A percentile compares a stretch with the other conserved stretches of the same genome.
These are phyloP conservation scores for Brachionus asplanchnoidis DNA, from an alignment of 1,140 invertebrate genomes.

Conservation along the genomic window DNA sequence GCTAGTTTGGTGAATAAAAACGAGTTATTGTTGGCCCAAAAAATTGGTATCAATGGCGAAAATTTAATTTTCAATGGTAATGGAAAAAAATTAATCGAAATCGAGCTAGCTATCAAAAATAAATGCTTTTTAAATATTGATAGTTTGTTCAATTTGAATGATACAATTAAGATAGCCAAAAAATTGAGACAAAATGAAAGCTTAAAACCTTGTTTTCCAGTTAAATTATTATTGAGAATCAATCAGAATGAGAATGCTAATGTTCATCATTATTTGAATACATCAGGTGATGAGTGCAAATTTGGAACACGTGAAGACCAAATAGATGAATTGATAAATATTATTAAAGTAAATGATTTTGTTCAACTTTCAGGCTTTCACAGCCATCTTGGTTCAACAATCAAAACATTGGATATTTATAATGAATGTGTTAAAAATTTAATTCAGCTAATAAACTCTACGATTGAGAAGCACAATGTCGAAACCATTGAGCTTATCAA, in stretches of 20 bases:
- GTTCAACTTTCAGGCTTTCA: constrained; percentile 53
- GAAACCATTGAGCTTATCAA: constrained; percentile 50
- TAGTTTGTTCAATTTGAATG: constrained; percentile 52
- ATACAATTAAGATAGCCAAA: constrained; percentile 47
- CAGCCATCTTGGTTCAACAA: constrained; percentile 55
- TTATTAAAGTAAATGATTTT: constrained; percentile 38
- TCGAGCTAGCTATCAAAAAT: constrained; percentile 50
- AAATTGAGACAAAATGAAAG: constrained; percentile 42
- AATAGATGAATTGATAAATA: constrained; percentile 44
- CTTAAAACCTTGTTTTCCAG: constrained; percentile 45
- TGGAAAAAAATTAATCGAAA: constrained; percentile 55
- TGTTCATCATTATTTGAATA: constrained; percentile 49
- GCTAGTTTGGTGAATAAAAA: constrained; percentile 53
- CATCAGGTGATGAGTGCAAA: constrained; percentile 48
- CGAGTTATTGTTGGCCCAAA: constrained; percentile 52
- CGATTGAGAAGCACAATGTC: constrained; percentile 11
- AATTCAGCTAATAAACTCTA: not conserved
- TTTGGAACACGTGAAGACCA: constrained; percentile 48
- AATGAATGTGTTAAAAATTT: constrained; percentile 46
- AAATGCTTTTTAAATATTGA: constrained; percentile 56
- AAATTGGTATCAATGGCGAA: constrained; percentile 45
- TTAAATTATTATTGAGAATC: not conserved
- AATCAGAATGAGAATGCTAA: not conserved
- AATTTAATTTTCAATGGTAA: constrained; percentile 55
- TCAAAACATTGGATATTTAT: constrained; percentile 47